These are phyloP conservation scores for Calameuta pallipes DNA, from an alignment of 2,888 invertebrate species.

Conservation along the genomic window DNA sequence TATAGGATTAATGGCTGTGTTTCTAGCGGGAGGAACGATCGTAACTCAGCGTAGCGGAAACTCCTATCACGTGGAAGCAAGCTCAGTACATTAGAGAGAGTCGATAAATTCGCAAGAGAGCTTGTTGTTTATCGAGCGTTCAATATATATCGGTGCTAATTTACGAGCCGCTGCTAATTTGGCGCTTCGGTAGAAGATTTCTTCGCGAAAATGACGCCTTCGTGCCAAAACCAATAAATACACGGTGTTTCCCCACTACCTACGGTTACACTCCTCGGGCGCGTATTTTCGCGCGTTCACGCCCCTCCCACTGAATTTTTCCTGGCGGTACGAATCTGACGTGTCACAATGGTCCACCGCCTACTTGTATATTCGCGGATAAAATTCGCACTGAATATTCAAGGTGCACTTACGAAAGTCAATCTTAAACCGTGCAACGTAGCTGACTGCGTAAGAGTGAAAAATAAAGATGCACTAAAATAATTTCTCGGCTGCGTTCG, in stretches of 20 bases:
- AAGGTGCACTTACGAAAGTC: neutral
- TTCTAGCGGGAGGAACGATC: neutral
- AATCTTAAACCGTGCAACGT: neutral
- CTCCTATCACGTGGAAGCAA: slow-evolving; percentile 27
- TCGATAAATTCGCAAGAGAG: neutral
- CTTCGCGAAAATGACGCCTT: neutral
- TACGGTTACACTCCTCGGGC: neutral
- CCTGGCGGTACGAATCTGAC: neutral
- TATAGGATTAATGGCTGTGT: neutral
- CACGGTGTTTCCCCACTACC: neutral
- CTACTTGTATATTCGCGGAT: neutral
- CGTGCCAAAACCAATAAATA: neutral
- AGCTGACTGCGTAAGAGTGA: neutral
- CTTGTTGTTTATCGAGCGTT: neutral
- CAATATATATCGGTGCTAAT: neutral
- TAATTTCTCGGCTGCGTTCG: neutral
- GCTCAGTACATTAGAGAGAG: slow-evolving; percentile 15
- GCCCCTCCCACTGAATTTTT: neutral
- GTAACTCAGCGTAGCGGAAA: slow-evolving; percentile 25
- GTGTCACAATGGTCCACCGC: neutral
- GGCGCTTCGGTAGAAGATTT: neutral
- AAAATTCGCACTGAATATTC: neutral
- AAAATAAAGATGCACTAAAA: neutral
- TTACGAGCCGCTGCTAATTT: neutral
- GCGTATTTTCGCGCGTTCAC: neutral